These are phyloP conservation scores for Manduca sexta DNA, from an alignment of 1,140 invertebrate genomes.

Conservation along the genomic window DNA sequence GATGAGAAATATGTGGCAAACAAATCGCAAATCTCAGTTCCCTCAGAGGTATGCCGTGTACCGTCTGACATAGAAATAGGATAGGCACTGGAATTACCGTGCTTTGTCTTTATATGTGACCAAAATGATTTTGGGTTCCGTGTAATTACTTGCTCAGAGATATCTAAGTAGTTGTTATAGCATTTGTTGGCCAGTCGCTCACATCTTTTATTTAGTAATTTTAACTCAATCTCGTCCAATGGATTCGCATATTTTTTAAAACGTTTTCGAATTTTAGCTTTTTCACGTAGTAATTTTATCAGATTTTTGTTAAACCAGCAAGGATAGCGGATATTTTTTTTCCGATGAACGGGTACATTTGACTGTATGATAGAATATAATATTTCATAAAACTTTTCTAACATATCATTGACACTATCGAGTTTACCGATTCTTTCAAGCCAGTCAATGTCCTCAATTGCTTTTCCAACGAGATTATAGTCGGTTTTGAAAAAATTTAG, in stretches of 20 bases:
- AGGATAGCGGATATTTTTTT: too few relatives aligned
- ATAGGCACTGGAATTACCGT: neutral
- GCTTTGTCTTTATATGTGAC: constrained; percentile 14
- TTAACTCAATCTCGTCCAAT: neutral
- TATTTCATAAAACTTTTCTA: neutral
- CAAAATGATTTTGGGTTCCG: constrained; percentile 17
- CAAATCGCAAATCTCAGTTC: constrained; percentile 4
- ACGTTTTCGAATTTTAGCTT: neutral
- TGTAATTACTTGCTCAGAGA: constrained; percentile 4
- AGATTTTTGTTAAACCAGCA: neutral
- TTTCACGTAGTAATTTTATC: neutral
- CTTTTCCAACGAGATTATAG: neutral
- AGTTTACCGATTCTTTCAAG: neutral
- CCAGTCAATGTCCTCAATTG: neutral
- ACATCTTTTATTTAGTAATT: neutral
- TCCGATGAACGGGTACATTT: neutral
- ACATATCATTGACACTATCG: neutral
- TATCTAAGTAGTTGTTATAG: constrained; percentile 6
- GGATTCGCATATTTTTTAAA: neutral
- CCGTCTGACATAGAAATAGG: constrained; percentile 3
- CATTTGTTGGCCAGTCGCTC: neutral
- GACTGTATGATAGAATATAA: neutral
- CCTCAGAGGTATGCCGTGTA: neutral
- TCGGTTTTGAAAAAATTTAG: neutral
- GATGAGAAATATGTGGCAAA: constrained; percentile 8